Evolutionary conservation across 2,113 vertebrate genomes (phyloP).

Genomic region (Dromiciops gliroides): DNA sequence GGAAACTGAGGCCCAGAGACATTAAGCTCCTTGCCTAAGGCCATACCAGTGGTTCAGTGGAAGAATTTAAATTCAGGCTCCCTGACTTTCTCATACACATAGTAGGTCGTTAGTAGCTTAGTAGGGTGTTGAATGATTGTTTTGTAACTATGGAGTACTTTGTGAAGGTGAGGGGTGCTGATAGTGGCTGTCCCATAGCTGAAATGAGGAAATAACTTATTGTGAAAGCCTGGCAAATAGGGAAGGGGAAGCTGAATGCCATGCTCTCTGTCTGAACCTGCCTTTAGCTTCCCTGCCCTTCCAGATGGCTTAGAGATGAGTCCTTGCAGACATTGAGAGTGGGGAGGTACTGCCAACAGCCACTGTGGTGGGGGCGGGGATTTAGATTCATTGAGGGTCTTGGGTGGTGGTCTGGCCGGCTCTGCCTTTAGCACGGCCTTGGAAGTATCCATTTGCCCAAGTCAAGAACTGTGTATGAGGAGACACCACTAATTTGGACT

Average conservation of each 20-base stretch:
- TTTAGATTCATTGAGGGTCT: not conserved
- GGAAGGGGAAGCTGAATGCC: not conserved
- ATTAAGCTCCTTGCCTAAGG: not conserved
- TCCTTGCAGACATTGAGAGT: not conserved
- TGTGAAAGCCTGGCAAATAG: not conserved
- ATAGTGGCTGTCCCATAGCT: not conserved
- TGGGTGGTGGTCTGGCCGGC: not conserved
- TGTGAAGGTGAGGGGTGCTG: not conserved
- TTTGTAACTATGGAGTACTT: not conserved
- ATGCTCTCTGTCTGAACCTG: conserved; percentile 19
- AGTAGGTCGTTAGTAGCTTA: not conserved
- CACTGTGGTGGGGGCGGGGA: conserved; percentile 16
- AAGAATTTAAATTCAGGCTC: not conserved
- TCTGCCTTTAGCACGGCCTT: not conserved
- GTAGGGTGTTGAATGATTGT: not conserved
- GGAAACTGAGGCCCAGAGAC: not conserved
- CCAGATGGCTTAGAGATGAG: not conserved
- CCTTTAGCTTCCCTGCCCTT: not conserved
- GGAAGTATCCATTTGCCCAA: not conserved
- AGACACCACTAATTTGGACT: not conserved
- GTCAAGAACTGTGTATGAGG: not conserved
- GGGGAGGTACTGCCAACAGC: not conserved
- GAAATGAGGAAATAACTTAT: conserved; percentile 6
- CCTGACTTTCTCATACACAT: not conserved
- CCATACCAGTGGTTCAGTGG: not conserved